Evolutionary conservation across 2,888 invertebrate genomes (phyloP).

Genomic region (Scaptomyza cyrtandrae): DNA sequence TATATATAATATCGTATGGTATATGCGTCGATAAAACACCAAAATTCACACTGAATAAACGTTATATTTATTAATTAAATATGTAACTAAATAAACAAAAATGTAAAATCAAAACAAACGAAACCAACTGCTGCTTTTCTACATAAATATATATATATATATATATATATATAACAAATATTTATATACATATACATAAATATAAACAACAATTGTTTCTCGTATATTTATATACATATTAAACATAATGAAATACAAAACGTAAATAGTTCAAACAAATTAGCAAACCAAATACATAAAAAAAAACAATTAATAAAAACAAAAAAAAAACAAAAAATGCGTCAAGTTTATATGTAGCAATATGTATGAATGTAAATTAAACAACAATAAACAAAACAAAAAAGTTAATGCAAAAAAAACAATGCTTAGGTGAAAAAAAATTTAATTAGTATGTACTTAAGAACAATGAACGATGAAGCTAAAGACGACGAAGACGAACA

Average conservation of each 20-base stretch:
- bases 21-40: slow-evolving; percentile 59
- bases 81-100: slow-evolving; percentile 55
- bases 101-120: slow-evolving; percentile 55
- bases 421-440: slow-evolving; percentile 77
- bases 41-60: slow-evolving; percentile 79
- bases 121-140: slow-evolving; percentile 74
- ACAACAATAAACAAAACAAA: slow-evolving; percentile 35
- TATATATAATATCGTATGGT: slow-evolving; percentile 23
- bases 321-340: slow-evolving; percentile 42
- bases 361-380: slow-evolving; percentile 74
- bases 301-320: slow-evolving; percentile 50
- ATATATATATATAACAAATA: slow-evolving; percentile 33
- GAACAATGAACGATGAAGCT: slow-evolving; percentile 17
- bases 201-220: slow-evolving; percentile 70
- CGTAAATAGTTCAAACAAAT: slow-evolving; percentile 77
- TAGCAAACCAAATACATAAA: slow-evolving; percentile 78
- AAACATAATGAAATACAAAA: slow-evolving; percentile 58
- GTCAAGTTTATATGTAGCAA: slow-evolving; percentile 73
- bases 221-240: slow-evolving; percentile 75
- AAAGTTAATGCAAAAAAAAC: slow-evolving; percentile 72
- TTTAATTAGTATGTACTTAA: slow-evolving; percentile 80
- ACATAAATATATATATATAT: slow-evolving; percentile 46
- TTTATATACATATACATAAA: slow-evolving; percentile 37
- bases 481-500: slow-evolving; percentile 22
- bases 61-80: slow-evolving; percentile 80